A percentile compares a stretch with the other conserved stretches of the same genome.
Conservation (phyloP, 2,888 invertebrate genomes). For the Plutella xylostella region DNA sequence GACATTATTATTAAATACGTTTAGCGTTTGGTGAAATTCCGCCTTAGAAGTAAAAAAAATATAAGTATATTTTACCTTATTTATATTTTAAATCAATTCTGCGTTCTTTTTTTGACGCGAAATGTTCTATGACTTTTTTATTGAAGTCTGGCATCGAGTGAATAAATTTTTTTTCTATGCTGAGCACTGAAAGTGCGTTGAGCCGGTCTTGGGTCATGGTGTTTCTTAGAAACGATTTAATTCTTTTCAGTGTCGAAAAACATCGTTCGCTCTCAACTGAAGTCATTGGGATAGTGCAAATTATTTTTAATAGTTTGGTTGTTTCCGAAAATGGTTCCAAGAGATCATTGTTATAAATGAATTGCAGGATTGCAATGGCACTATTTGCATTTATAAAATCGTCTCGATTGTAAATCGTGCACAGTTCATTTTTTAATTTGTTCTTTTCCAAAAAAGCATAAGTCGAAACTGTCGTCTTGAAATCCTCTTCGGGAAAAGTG, state of each 20-base stretch:
- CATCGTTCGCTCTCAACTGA: constrained; percentile 17
- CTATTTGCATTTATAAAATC: constrained; percentile 7
- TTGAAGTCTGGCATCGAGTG: constrained; percentile 11
- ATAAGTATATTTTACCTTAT: too few relatives aligned
- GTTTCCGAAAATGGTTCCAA: constrained; percentile 5
- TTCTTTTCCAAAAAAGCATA: neutral
- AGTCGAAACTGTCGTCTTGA: constrained; percentile 2
- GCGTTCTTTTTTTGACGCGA: constrained; percentile 10
- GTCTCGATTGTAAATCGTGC: neutral
- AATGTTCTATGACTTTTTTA: constrained; percentile 15
- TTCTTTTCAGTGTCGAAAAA: constrained; percentile 17
- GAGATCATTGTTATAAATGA: constrained; percentile 2
- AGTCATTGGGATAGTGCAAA: constrained; percentile 17
- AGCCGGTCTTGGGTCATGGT: constrained; percentile 17
- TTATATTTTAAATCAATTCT: too few relatives aligned
- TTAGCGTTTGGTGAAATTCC: too few relatives aligned
- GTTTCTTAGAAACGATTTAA: constrained; percentile 19
- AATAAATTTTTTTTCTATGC: constrained; percentile 15
- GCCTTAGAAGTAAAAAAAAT: too few relatives aligned
- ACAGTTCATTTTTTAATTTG: constrained; percentile 3
- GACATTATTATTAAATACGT: too few relatives aligned
- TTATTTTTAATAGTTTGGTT: constrained; percentile 4
- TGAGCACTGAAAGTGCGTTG: constrained; percentile 14
- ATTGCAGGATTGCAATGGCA: neutral
- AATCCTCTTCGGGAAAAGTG: constrained; percentile 4